Evolutionary conservation across 2,113 vertebrate species (phyloP).

Genomic region (Istiophorus platypterus): DNA sequence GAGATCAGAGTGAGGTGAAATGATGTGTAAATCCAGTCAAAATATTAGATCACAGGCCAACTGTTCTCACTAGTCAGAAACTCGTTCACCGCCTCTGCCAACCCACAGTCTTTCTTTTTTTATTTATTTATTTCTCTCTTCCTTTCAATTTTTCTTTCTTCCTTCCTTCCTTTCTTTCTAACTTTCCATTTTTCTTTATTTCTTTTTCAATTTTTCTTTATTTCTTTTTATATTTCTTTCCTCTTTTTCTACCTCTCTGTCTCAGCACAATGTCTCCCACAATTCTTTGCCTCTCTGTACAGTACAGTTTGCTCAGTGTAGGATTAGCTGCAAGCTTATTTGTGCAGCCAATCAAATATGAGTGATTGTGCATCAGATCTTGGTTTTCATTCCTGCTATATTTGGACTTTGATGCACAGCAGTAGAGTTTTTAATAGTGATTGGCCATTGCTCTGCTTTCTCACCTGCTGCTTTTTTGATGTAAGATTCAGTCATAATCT

Average conservation of each 20-base stretch:
- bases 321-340: constrained; percentile 47
- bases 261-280: background rate
- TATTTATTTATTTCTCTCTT: background rate
- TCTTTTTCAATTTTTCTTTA: background rate
- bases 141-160: too few species aligned
- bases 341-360: constrained; percentile 55
- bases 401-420: constrained; percentile 60
- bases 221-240: background rate
- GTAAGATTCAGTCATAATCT: background rate
- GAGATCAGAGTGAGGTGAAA: constrained; percentile 61
- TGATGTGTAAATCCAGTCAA: constrained; percentile 59
- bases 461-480: constrained; percentile 66
- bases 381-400: constrained; percentile 10
- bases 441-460: constrained; percentile 43
- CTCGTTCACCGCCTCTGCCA: constrained; percentile 4
- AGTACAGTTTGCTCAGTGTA: constrained; percentile 31
- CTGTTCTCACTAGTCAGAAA: constrained; percentile 46
- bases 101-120: background rate
- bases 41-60: constrained; percentile 56
- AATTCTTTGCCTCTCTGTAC: constrained; percentile 12
- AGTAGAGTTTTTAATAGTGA: constrained; percentile 59
- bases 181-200: constrained; percentile 6
- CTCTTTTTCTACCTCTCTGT: background rate
- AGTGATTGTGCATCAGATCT: constrained; percentile 50
- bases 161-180: background rate